A percentile compares a stretch with the other conserved stretches of the same genome.
Conservation (phyloP, 2,797 vertebrate genomes). For the Dallia pectoralis region DNA sequence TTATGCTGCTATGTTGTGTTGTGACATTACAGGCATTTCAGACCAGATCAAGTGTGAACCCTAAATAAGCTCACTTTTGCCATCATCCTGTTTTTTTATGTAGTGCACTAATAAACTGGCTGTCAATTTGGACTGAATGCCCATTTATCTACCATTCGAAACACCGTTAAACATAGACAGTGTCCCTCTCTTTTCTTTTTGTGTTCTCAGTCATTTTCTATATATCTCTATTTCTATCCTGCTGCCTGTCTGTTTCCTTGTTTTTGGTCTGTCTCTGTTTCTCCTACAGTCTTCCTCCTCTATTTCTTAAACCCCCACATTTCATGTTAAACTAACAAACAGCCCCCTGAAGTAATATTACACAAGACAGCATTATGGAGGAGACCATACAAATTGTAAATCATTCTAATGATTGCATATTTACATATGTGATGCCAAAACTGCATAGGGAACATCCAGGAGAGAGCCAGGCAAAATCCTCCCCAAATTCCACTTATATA, state of each 20-base stretch:
- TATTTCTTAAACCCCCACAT: not conserved
- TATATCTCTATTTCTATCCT: not conserved
- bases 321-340: not conserved
- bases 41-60: not conserved
- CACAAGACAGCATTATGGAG: conserved; percentile 1
- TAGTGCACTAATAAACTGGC: not conserved
- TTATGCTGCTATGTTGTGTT: not conserved
- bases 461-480: not conserved
- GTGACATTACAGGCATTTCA: not conserved
- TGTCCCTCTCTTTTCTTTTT: conserved; percentile 7
- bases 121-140: not conserved
- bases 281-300: not conserved
- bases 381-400: not conserved
- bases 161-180: not conserved
- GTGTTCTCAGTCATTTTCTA: conserved; percentile 19
- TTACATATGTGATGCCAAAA: not conserved
- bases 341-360: not conserved
- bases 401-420: not conserved
- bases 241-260: conserved; percentile 2
- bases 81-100: not conserved
- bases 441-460: not conserved
- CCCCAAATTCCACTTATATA: not conserved
- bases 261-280: conserved; percentile 21
- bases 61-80: not conserved
- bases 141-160: conserved; percentile 29